Evolutionary conservation across 1,140 invertebrate genomes (phyloP), one percentile per base, ranked within the genome.

Genomic region (Pogonomyrmex californicus): DNA sequence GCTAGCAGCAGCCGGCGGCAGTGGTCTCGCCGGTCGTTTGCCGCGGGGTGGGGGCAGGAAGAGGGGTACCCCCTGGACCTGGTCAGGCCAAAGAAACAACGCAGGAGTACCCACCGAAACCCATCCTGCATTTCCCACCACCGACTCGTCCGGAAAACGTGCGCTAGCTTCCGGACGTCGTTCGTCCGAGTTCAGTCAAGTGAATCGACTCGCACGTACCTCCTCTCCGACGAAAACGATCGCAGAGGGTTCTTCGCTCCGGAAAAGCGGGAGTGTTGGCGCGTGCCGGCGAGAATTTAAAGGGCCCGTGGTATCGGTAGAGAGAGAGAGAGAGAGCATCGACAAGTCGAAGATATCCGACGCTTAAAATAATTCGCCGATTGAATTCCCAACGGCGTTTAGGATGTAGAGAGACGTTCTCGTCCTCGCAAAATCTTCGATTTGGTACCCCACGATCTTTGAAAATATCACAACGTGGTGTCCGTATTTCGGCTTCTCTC

Each of bases 81-180:
- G 86, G 70, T 86, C 79, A 87, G 86, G 60, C 83, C 83, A 87
- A 90, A 87, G 86, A 87, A 90, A 90, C 81, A 90, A 87, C 86
- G 88, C 76, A 58, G 76, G 86, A 41, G 47, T 75, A 90, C 86
- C 81, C 81, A 86, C 83, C 88, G 86, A 91, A 88, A 88, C 79
- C 86, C 92, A 93, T 92, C 90, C 89, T 87, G 92, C 93, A 93
- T 94, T 94, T 94, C 93, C 93, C 94, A 94, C 93, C 93, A 93
- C 93, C 78, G 87, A 85, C 87, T 91, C 92, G 90, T 93, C 90
- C 89, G 93, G 93, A 93, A 94, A 93, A 93, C 93, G 93, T 92
- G 89, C 89, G 86, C 77, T 56, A 88, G 89, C 89, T 91, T 91
- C 90, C 89, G 85, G 88, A 91, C 90, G 54, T 56, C 75, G 88